phyloP scores from a whole-genome alignment of 2,113 vertebrate species.

The Scartelaos histophorus region DNA sequence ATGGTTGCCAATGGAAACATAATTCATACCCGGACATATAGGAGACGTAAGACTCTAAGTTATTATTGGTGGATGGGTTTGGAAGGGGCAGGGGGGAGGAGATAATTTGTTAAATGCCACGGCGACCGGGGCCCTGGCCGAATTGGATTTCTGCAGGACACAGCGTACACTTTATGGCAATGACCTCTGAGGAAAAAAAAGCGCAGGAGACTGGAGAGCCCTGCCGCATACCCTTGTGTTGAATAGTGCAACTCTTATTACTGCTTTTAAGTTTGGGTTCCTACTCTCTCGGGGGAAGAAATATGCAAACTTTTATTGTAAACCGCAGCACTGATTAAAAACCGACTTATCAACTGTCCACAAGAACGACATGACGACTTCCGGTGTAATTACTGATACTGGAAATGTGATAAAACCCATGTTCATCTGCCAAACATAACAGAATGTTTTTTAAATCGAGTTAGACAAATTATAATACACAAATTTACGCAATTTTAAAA shows the following conservation, averaged over 20 bases:
- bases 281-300: background rate
- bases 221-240: background rate
- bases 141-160: constrained; percentile 72
- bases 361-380: too few species aligned
- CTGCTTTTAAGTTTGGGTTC: background rate
- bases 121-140: constrained; percentile 43
- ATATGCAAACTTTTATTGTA: background rate
- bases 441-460: too few species aligned
- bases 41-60: constrained; percentile 70
- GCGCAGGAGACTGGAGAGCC: background rate
- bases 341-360: too few species aligned
- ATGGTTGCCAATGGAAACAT: constrained; percentile 45
- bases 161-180: constrained; percentile 53
- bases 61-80: constrained; percentile 44
- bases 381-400: too few species aligned
- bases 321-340: background rate
- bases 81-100: constrained; percentile 40
- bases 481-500: too few species aligned
- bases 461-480: too few species aligned
- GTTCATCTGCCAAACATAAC: too few species aligned
- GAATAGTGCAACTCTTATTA: background rate
- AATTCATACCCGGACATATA: constrained; percentile 54
- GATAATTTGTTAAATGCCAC: constrained; percentile 72
- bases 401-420: too few species aligned
- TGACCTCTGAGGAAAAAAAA: constrained; percentile 58